Evolutionary conservation across 2,113 vertebrate species (phyloP).

Genomic region (Xenus cinereus): DNA sequence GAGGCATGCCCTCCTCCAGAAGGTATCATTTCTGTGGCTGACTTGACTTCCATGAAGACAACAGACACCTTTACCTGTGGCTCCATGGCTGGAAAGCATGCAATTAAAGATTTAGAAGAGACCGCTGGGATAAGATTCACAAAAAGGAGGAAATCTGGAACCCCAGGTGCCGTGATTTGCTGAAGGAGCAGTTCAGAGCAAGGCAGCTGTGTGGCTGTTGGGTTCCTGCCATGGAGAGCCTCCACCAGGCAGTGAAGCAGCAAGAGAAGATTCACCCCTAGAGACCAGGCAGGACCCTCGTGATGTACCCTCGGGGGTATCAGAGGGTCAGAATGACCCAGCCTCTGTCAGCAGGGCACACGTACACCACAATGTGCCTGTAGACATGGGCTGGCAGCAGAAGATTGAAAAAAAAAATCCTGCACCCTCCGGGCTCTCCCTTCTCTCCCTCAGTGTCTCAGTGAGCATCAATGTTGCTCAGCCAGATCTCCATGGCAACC

Average conservation of each 20-base stretch:
- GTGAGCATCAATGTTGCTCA: neutral
- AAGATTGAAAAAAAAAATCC: neutral
- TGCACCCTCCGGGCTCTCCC: neutral
- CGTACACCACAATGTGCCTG: accelerated
- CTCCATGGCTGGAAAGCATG: neutral
- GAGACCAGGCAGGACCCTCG: neutral
- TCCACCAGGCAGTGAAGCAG: neutral
- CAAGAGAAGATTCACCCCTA: accelerated
- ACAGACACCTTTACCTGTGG: neutral
- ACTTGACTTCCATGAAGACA: neutral
- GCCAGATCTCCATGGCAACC: conserved; percentile 38
- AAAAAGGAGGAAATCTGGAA: neutral
- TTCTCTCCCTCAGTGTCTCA: neutral
- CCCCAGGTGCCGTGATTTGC: accelerated
- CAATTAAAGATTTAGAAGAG: neutral
- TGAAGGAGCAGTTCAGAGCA: neutral
- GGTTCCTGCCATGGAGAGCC: accelerated
- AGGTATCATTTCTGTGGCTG: too few relatives aligned
- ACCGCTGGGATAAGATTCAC: neutral
- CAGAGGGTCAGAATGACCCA: neutral
- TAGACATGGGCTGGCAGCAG: neutral
- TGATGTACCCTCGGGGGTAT: neutral
- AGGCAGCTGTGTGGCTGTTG: accelerated
- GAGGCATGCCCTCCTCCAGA: too few relatives aligned
- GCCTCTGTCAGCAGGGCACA: accelerated